These are phyloP conservation scores for Mimumesa dahlbomi DNA, from an alignment of 2,888 invertebrate species.

Conservation along the genomic window DNA sequence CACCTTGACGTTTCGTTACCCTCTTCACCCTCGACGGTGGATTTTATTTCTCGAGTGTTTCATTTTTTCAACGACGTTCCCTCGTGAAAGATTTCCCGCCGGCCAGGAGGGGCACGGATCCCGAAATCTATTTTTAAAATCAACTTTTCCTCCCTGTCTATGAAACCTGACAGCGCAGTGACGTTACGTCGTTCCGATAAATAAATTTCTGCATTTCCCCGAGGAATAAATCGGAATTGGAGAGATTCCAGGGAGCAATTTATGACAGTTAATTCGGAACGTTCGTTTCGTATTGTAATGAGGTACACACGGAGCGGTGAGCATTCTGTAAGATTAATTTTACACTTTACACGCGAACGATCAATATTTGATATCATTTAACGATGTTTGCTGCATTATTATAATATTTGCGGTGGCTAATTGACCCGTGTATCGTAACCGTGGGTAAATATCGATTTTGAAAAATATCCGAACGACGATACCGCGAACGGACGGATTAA, in stretches of 20 bases:
- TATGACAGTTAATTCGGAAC: background rate
- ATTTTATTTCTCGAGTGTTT: background rate
- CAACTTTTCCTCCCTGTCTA: slow-evolving; percentile 8
- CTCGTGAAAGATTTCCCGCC: slow-evolving; percentile 4
- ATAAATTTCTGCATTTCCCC: slow-evolving; percentile 21
- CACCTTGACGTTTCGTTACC: slow-evolving; percentile 47
- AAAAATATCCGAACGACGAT: background rate
- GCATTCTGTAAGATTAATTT: too few relatives aligned
- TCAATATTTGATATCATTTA: too few relatives aligned
- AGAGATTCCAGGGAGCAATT: background rate
- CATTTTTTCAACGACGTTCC: slow-evolving; percentile 12
- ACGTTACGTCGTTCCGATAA: slow-evolving; percentile 19
- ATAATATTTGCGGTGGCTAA: too few relatives aligned
- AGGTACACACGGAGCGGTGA: too few relatives aligned
- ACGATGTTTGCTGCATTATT: too few relatives aligned
- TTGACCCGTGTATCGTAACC: too few relatives aligned
- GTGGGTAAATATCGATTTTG: background rate
- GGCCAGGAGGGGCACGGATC: slow-evolving; percentile 6
- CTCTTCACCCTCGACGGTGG: background rate
- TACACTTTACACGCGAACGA: too few relatives aligned
- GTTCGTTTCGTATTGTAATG: background rate
- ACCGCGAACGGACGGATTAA: background rate
- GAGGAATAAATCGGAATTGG: background rate
- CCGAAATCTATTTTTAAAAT: slow-evolving; percentile 38
- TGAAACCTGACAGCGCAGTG: slow-evolving; percentile 18